Evolutionary conservation across 92 coral and sea anemone species (phyloP).

Genomic region (Palythoa grandis): DNA sequence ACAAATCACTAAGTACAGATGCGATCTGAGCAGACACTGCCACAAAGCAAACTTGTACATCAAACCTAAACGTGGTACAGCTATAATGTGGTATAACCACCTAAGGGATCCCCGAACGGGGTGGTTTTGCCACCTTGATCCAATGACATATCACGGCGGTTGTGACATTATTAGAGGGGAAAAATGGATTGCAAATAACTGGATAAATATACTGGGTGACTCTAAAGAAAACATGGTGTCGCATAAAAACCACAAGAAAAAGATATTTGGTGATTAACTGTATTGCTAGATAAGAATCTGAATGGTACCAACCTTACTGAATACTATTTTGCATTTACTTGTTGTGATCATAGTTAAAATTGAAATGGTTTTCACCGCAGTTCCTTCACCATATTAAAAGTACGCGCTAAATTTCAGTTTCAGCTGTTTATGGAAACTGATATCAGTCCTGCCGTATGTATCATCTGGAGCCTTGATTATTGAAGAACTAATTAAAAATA

Average conservation of each 20-base stretch:
- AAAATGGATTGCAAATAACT: conserved; percentile 98
- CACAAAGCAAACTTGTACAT: conserved; percentile 88
- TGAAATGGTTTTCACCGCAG: too few relatives aligned
- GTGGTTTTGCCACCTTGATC: conserved; percentile 85
- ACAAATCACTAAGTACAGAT: conserved; percentile 76
- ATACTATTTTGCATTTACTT: too few relatives aligned
- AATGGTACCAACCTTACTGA: not conserved
- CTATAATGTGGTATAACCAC: conserved; percentile 98
- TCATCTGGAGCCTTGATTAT: too few relatives aligned
- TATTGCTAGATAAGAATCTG: not conserved
- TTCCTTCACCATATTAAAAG: too few relatives aligned
- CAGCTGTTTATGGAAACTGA: too few relatives aligned
- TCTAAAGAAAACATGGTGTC: conserved; percentile 73
- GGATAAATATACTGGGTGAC: conserved; percentile 87
- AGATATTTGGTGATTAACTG: not conserved
- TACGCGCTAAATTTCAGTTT: too few relatives aligned
- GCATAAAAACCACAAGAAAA: conserved; percentile 61
- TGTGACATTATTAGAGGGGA: conserved; percentile 91
- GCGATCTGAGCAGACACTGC: conserved; percentile 93
- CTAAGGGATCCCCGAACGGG: conserved; percentile 75
- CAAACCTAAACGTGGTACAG: conserved; percentile 81
- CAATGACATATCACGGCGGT: conserved; percentile 90
- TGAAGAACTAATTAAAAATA: too few relatives aligned
- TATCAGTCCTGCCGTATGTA: too few relatives aligned
- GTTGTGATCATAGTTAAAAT: too few relatives aligned